A percentile compares a stretch with the other conserved stretches of the same genome.
phyloP scores from a whole-genome alignment of 2,888 invertebrate species.

The Rhagonycha fulva region DNA sequence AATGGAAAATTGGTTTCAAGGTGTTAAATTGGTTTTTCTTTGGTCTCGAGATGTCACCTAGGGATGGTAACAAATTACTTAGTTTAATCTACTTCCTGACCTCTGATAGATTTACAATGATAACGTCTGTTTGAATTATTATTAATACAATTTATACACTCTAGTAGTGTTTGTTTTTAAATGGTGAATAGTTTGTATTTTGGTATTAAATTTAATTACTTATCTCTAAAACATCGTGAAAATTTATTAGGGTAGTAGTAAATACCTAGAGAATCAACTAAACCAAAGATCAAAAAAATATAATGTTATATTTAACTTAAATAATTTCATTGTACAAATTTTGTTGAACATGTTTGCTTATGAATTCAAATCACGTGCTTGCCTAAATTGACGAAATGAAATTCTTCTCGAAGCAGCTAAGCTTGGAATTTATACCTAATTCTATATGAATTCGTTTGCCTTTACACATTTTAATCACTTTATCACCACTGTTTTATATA shows the following conservation, averaged over 20 bases:
- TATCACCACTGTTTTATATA: slow-evolving; percentile 6
- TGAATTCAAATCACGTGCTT: slow-evolving; percentile 15
- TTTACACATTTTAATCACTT: slow-evolving; percentile 11
- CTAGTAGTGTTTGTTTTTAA: background rate
- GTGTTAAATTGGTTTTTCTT: background rate
- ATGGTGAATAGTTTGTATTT: background rate
- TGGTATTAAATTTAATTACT: background rate
- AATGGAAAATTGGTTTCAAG: background rate
- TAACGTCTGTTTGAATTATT: background rate
- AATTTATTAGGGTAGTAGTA: background rate
- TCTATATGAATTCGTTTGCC: slow-evolving; percentile 6
- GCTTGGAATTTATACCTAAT: slow-evolving; percentile 13
- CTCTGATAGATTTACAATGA: background rate
- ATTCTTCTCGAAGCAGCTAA: slow-evolving; percentile 5
- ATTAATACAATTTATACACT: background rate
- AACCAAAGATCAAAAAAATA: background rate
- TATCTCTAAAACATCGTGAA: background rate
- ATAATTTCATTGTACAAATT: slow-evolving; percentile 1
- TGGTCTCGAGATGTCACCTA: background rate
- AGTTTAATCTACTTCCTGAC: background rate
- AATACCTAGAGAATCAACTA: background rate
- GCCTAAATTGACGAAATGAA: slow-evolving; percentile 19
- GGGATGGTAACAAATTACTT: background rate
- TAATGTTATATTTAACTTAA: background rate
- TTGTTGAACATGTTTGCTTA: background rate